Evolutionary conservation across 2,888 invertebrate genomes (phyloP), one percentile per base, ranked within the genome.

Genomic region (Drosophila pseudotalamancana): DNA sequence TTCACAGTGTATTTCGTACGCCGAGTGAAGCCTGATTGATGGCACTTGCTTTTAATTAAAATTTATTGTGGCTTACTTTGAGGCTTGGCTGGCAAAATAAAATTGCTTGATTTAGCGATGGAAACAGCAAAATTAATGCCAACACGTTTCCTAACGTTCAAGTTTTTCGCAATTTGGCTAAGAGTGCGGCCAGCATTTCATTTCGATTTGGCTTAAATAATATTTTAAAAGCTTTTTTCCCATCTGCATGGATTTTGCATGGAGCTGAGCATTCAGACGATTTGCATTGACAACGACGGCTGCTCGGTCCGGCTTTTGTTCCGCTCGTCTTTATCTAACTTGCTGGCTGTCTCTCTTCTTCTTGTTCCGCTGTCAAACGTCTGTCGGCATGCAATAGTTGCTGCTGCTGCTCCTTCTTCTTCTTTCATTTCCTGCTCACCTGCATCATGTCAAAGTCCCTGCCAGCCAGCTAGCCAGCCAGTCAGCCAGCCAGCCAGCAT

Each of bases 21-120:
- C 31, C 45, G 31, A 14, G 46, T 57, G 75, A 59, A 78, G 35
- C 60, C 49, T 76, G 75, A 76, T 76, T 76, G 75, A 76, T 76
- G 75, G 72, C 72, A 76, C 76, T 77, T 76, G 77, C 61, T 50
- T 79, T 72, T 77, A 79, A 77, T 77, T 76, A 79, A 72, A 77
- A 79, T 76, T 72, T 76, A 76, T 79, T 79, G 76, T 59, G 79
- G 76, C 72, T 65, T 62, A 76, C 72, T 62, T 60, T 59, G 12
- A 12, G 45, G 42, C 57, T 40, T 27, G 46, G 46, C 60, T 59
- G 46, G 31, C 25, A 56, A 72, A n/a, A 76, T 69, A 46, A 54
- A 46, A 69, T 53, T 57, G 69, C 48, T 14, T 27, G 49, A 45
- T 29, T 49, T 32, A 23, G 4, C 19, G 19, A 27, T 46, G 29